Conservation (phyloP, 1,140 invertebrate species). For the Drosophila orena region DNA sequence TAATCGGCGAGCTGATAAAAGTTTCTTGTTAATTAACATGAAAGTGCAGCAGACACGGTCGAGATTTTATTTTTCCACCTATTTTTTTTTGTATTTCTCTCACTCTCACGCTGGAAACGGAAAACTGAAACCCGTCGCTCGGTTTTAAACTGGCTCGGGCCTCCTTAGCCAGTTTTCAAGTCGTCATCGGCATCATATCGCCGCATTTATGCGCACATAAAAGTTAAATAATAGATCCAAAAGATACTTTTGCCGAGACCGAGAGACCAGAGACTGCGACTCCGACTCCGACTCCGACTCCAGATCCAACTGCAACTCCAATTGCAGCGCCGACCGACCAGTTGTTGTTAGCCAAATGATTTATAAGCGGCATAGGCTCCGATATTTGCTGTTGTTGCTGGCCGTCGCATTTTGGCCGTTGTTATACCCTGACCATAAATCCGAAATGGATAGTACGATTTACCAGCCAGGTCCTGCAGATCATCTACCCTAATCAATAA, state of each 20-base stretch:
- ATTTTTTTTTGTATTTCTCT: too few relatives aligned
- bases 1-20: constrained; percentile 71
- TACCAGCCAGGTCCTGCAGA: background rate
- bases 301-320: constrained; percentile 34
- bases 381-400: constrained; percentile 31
- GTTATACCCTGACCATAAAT: constrained; percentile 44
- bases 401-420: constrained; percentile 35
- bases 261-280: constrained; percentile 8
- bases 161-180: constrained; percentile 50
- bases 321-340: constrained; percentile 33
- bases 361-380: constrained; percentile 51
- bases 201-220: constrained; percentile 83
- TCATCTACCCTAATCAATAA: constrained; percentile 6
- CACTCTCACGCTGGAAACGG: background rate
- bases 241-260: constrained; percentile 71
- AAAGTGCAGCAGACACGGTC: constrained; percentile 55
- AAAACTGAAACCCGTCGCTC: constrained; percentile 17
- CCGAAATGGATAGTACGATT: constrained; percentile 13
- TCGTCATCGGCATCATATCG: constrained; percentile 72
- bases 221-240: constrained; percentile 84
- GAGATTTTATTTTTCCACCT: constrained; percentile 1
- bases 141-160: constrained; percentile 33
- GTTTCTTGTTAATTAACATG: constrained; percentile 78
- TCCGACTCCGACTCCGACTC: constrained; percentile 1
- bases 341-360: constrained; percentile 67